Evolutionary conservation across 1,140 invertebrate genomes (phyloP).

Genomic region (Dinoponera quadriceps): DNA sequence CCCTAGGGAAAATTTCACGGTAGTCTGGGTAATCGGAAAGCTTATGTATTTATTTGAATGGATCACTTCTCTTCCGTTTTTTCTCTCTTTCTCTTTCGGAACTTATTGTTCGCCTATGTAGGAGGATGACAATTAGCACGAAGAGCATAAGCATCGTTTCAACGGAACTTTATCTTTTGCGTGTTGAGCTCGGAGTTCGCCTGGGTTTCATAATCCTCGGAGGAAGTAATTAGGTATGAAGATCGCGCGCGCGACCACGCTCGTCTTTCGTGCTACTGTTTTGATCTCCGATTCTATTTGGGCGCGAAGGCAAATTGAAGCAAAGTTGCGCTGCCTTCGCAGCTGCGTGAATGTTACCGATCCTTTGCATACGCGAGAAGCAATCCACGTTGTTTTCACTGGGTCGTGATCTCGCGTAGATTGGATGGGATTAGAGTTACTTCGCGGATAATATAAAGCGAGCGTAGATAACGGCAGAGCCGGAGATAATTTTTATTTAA

Average conservation of each 20-base stretch:
- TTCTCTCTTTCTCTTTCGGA: background rate
- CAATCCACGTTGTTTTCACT: constrained; percentile 3
- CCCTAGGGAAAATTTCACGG: background rate
- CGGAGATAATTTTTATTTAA: background rate
- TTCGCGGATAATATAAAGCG: background rate
- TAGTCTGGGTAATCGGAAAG: background rate
- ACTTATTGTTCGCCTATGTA: constrained; percentile 57
- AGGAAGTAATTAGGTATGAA: constrained; percentile 70
- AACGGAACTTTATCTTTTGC: constrained; percentile 60
- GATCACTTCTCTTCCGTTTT: background rate
- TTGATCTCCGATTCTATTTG: constrained; percentile 23
- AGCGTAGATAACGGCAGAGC: background rate
- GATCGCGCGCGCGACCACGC: constrained; percentile 43
- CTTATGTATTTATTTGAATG: background rate
- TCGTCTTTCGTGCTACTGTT: constrained; percentile 35
- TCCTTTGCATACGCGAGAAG: background rate
- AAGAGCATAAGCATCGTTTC: constrained; percentile 62
- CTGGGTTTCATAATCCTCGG: constrained; percentile 62
- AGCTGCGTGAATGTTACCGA: background rate
- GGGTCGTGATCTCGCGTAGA: constrained; percentile 6
- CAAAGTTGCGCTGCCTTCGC: background rate
- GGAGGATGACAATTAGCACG: constrained; percentile 65
- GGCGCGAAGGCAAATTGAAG: constrained; percentile 20
- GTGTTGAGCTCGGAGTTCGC: constrained; percentile 53
- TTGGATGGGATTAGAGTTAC: background rate